Evolutionary conservation across 2,797 vertebrate genomes (phyloP).

Genomic region (Catharus ustulatus): DNA sequence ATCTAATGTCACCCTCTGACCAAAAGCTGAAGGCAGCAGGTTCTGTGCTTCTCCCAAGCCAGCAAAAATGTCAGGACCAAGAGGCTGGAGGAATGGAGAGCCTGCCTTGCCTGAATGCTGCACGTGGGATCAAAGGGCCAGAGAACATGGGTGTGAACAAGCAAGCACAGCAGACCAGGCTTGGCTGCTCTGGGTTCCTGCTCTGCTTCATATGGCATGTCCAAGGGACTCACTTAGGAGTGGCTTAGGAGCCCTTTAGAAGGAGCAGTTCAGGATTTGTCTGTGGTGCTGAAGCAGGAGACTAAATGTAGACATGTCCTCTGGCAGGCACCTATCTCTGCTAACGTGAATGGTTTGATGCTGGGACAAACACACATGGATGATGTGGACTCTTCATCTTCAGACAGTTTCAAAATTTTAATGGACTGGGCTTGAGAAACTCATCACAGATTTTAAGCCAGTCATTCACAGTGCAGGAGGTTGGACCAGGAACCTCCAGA

Average conservation of each 20-base stretch:
- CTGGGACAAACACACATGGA: neutral
- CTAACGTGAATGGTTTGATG: neutral
- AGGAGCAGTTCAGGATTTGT: neutral
- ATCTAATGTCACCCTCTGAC: neutral
- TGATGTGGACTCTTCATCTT: neutral
- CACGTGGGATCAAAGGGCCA: neutral
- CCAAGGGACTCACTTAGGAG: neutral
- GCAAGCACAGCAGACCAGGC: neutral
- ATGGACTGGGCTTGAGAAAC: neutral
- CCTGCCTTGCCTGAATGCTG: neutral
- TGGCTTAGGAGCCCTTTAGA: neutral
- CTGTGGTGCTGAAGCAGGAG: neutral
- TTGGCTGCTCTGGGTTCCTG: neutral
- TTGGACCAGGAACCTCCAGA: neutral
- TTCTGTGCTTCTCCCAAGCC: neutral
- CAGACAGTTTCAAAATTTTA: neutral
- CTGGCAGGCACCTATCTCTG: neutral
- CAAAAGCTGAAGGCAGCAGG: neutral
- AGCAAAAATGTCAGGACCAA: neutral
- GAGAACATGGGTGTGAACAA: neutral
- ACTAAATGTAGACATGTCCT: neutral
- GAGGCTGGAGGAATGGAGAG: neutral
- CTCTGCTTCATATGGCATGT: fast-evolving
- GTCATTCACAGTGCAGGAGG: neutral
- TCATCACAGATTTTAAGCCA: neutral